phyloP scores from a whole-genome alignment of 2,797 vertebrate genomes.

The Columba guinea region DNA sequence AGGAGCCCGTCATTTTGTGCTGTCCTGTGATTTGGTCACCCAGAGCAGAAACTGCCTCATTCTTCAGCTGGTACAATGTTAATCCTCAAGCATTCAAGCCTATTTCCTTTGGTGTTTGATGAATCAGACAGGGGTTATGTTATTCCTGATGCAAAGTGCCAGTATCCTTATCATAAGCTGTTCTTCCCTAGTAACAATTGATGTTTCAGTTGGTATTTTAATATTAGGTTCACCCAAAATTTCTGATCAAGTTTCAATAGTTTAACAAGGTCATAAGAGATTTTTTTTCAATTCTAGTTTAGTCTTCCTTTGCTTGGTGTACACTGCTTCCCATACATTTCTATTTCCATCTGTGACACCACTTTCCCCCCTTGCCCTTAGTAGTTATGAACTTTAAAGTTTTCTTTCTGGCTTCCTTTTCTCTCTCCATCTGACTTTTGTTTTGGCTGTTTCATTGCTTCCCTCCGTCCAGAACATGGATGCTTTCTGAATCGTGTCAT shows the following conservation, averaged over 20 bases:
- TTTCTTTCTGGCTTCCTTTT: neutral
- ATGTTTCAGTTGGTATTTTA: neutral
- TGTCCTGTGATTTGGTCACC: neutral
- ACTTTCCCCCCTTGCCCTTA: neutral
- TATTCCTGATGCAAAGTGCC: neutral
- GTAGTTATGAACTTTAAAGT: neutral
- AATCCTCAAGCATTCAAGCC: neutral
- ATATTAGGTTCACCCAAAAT: neutral
- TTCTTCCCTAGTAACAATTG: neutral
- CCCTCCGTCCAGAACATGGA: neutral
- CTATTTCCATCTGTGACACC: neutral
- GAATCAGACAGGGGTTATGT: neutral
- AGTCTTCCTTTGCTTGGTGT: neutral
- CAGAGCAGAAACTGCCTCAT: neutral
- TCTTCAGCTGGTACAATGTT: neutral
- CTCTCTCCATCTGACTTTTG: neutral
- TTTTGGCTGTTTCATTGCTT: neutral
- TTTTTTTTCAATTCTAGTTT: neutral
- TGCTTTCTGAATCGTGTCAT: neutral
- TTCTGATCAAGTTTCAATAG: neutral
- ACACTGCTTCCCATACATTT: neutral
- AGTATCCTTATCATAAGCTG: neutral
- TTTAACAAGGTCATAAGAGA: neutral
- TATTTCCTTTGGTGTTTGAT: neutral
- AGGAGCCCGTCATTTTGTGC: neutral